phyloP scores from a whole-genome alignment of 2,113 vertebrate genomes.

The Sminthopsis crassicaudata region DNA sequence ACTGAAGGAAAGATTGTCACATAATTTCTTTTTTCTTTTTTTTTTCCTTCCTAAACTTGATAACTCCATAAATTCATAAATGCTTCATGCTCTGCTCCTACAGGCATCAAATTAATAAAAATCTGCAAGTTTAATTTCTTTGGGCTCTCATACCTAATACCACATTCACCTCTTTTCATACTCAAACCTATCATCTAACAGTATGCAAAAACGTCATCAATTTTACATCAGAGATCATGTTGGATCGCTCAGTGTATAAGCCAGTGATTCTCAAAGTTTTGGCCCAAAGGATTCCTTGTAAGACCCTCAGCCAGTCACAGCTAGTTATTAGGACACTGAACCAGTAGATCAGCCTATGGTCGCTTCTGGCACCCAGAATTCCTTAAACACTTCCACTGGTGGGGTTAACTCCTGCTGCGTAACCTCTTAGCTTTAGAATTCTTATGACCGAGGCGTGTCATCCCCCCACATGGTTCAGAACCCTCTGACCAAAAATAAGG shows the following conservation, averaged over 20 bases:
- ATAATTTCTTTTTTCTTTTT: conserved; percentile 24
- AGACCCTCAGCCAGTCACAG: not conserved
- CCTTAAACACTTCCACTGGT: not conserved
- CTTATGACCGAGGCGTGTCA: not conserved
- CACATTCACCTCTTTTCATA: not conserved
- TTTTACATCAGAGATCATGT: not conserved
- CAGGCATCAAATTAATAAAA: conserved; percentile 33
- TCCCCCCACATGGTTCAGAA: not conserved
- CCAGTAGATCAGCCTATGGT: not conserved
- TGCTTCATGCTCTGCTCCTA: not conserved
- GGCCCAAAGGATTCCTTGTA: not conserved
- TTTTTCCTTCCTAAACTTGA: conserved; percentile 29
- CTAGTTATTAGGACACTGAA: not conserved
- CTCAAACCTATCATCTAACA: conserved; percentile 5
- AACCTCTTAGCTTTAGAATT: not conserved
- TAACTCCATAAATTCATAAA: conserved; percentile 1
- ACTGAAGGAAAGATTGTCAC: conserved; percentile 41
- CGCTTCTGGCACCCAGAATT: not conserved
- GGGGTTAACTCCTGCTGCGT: not conserved
- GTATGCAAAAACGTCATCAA: not conserved
- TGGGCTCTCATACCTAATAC: not conserved
- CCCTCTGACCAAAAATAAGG: not conserved
- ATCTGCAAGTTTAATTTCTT: not conserved
- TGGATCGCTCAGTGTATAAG: conserved; percentile 22
- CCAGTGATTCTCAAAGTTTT: not conserved